phyloP scores from a whole-genome alignment of 2,888 invertebrate species.

The Euspilapteryx auroguttella region DNA sequence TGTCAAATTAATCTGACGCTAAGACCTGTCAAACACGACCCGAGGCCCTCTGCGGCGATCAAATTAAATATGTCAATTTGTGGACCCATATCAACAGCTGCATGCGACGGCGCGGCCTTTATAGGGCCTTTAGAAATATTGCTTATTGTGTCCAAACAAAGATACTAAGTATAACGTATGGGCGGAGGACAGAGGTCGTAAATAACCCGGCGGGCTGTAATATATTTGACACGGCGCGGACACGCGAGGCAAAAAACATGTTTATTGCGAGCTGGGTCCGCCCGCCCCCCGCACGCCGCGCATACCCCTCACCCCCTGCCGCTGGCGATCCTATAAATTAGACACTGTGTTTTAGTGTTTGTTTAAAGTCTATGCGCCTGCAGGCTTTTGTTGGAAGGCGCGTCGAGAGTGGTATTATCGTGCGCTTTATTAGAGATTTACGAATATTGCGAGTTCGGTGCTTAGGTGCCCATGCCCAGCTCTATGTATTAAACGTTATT shows the following conservation, averaged over 20 bases:
- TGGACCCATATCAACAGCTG: conserved; percentile 61
- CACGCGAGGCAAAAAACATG: conserved; percentile 61
- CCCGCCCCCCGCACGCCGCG: conserved; percentile 13
- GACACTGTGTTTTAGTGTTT: conserved; percentile 32
- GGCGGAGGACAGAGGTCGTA: conserved; percentile 57
- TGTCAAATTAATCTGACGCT: conserved; percentile 55
- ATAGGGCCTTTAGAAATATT: conserved; percentile 54
- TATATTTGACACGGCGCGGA: conserved; percentile 62
- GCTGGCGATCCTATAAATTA: conserved; percentile 28
- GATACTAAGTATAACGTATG: conserved; percentile 63
- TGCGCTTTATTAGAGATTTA: no score
- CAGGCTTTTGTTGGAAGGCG: conserved; percentile 2
- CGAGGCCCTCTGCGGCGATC: conserved; percentile 50
- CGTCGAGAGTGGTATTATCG: no score
- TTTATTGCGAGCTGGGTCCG: conserved; percentile 46
- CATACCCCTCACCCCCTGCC: conserved; percentile 16
- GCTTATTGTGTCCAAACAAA: conserved; percentile 63
- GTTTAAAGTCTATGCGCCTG: conserved; percentile 17
- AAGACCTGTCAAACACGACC: conserved; percentile 55
- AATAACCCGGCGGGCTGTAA: conserved; percentile 59
- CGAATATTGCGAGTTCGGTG: no score
- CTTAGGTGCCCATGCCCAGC: no score
- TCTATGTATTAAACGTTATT: no score
- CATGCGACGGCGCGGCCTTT: conserved; percentile 42
- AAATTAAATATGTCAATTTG: conserved; percentile 63